Evolutionary conservation across 2,113 vertebrate species (phyloP).

Genomic region (Hassar affinis): DNA sequence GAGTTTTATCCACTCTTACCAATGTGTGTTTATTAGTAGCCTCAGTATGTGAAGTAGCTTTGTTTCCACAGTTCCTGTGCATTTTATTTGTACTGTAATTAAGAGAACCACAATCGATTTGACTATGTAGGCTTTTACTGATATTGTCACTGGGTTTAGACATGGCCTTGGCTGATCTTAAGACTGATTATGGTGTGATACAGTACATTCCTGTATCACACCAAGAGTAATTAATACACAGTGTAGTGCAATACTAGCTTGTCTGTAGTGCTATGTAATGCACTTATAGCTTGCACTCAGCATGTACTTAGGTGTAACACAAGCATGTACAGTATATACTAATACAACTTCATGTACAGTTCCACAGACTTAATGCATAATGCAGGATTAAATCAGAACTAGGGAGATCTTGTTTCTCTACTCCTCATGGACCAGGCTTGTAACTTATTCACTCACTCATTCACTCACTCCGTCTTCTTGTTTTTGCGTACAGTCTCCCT

Average conservation of each 20-base stretch:
- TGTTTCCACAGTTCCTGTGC: not conserved
- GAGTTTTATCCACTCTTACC: not conserved
- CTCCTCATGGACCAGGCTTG: too few species aligned
- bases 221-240: not conserved
- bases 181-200: not conserved
- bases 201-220: not conserved
- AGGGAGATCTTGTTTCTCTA: not conserved
- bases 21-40: not conserved
- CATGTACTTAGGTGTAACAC: slow-evolving; percentile 6
- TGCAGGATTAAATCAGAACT: not conserved
- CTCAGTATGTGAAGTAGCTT: not conserved
- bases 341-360: not conserved
- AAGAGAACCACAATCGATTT: not conserved
- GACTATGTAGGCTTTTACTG: not conserved
- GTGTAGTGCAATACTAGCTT: not conserved
- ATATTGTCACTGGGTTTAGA: not conserved
- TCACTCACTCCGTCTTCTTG: too few species aligned
- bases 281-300: not conserved
- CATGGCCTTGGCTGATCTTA: not conserved
- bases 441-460: too few species aligned
- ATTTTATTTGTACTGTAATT: not conserved
- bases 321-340: not conserved
- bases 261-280: not conserved
- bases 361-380: not conserved
- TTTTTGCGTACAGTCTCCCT: not conserved